These are phyloP conservation scores for Heliconius melpomene DNA, from an alignment of 1,140 invertebrate species.

Conservation along the genomic window DNA sequence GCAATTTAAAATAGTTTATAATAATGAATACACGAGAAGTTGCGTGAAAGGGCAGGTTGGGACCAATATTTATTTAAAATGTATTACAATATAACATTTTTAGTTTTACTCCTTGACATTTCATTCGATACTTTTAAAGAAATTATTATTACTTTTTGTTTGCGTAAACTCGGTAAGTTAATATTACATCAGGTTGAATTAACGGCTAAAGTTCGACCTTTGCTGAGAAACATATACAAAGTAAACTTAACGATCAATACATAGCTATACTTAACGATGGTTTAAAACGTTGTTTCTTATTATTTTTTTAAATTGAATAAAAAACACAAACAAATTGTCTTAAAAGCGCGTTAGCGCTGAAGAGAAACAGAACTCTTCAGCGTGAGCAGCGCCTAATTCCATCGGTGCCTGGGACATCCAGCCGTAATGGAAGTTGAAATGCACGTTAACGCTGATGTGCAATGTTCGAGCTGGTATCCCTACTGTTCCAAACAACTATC, in stretches of 20 bases:
- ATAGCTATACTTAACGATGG: not conserved
- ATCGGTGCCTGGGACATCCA: no score
- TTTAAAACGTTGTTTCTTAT: not conserved
- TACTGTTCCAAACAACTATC: no score
- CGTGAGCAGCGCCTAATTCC: no score
- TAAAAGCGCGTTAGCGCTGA: no score
- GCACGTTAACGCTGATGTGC: no score
- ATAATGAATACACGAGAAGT: not conserved
- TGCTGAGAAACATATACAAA: constrained; percentile 14
- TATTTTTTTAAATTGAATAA: no score
- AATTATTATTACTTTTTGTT: constrained; percentile 15
- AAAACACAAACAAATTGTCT: no score
- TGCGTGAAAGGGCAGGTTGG: not conserved
- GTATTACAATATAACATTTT: constrained; percentile 14
- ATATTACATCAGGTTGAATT: constrained; percentile 33
- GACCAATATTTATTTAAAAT: not conserved
- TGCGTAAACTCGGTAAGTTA: constrained; percentile 23
- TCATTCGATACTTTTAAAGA: constrained; percentile 2
- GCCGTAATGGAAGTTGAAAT: no score
- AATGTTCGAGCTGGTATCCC: no score
- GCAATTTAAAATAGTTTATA: not conserved
- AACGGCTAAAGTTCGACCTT: constrained; percentile 36
- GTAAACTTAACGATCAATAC: constrained; percentile 14
- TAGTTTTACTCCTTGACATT: constrained; percentile 13
- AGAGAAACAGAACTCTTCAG: no score